Evolutionary conservation across 2,888 invertebrate species (phyloP), one percentile per base, ranked within the genome.

Genomic region (Netelia inedita): DNA sequence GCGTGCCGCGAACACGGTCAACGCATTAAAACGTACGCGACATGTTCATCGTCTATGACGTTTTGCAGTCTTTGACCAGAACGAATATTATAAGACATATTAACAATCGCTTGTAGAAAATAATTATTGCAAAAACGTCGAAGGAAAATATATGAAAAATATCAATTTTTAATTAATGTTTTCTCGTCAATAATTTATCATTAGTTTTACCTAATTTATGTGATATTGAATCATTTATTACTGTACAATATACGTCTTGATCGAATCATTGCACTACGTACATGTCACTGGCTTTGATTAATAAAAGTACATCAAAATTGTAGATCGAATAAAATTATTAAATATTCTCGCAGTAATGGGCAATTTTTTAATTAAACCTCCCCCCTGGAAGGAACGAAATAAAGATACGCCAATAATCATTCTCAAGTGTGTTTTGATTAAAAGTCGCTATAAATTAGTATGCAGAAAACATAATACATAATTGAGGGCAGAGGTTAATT

Each of bases 1-100:
- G 73, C 57, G 73, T 72, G 61, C 63, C 68, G n/a, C 65, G 65
- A 61, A 59, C 76, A 76, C 73, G 80, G 72, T 84, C 80, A 80
- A 76, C 84, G 73, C 19, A 68, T 84, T 69, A 53, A 76, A 46
- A 41, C 41, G 68, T 43, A 73, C 53, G 23, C 46, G 71, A 65
- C 55, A 11, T 28, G 63, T 74, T 35, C 19, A 43, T 65, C 75
- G 68, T 46, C 55, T 10, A 16, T 50, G 43, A 23, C 50, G 14
- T 50, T 46, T 65, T 61, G 41, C 21, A 74, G 79, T 74, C 68
- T 74, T 3, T 21, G 6, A 59, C 59, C 43, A 68, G 66, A 76
- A 57, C 57, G 41, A 68, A 76, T 46, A 46, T 46, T 35, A 6
- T 6, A 35, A 35, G 35, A 6, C 35, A 6, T 35, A 35, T 35